Conservation (phyloP, 2,113 vertebrate genomes). For the Lepus europaeus region DNA sequence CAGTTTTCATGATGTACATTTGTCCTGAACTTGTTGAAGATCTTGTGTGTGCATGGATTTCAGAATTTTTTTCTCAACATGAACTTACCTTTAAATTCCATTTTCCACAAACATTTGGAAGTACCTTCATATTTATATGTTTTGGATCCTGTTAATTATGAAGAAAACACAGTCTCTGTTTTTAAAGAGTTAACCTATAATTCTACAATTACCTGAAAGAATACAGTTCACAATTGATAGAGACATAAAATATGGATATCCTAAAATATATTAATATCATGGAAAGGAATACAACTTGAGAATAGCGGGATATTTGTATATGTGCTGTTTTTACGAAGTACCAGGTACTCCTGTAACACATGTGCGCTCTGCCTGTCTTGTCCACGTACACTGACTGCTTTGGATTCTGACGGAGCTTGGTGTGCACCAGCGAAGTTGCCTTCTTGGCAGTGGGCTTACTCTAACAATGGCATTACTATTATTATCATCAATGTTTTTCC, state of each 20-base stretch:
- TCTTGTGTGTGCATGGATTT: background rate
- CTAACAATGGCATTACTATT: background rate
- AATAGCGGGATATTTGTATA: background rate
- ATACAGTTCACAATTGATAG: background rate
- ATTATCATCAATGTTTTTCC: background rate
- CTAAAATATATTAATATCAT: background rate
- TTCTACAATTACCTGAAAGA: background rate
- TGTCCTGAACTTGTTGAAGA: too few species aligned
- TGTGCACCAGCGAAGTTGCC: background rate
- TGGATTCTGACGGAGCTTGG: background rate
- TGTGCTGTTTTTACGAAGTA: background rate
- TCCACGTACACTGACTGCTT: background rate
- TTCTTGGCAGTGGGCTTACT: background rate
- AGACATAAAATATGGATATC: background rate
- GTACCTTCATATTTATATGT: too few species aligned
- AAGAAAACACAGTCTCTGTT: background rate
- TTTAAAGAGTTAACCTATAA: conserved; percentile 20
- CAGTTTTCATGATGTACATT: too few species aligned
- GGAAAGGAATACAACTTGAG: background rate
- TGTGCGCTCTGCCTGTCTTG: background rate
- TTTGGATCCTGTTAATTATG: background rate
- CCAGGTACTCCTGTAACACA: background rate
- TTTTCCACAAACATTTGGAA: too few species aligned
- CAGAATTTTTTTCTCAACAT: too few species aligned
- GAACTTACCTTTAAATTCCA: too few species aligned